Evolutionary conservation across 2,113 vertebrate genomes (phyloP).

Genomic region (Heterotis niloticus): DNA sequence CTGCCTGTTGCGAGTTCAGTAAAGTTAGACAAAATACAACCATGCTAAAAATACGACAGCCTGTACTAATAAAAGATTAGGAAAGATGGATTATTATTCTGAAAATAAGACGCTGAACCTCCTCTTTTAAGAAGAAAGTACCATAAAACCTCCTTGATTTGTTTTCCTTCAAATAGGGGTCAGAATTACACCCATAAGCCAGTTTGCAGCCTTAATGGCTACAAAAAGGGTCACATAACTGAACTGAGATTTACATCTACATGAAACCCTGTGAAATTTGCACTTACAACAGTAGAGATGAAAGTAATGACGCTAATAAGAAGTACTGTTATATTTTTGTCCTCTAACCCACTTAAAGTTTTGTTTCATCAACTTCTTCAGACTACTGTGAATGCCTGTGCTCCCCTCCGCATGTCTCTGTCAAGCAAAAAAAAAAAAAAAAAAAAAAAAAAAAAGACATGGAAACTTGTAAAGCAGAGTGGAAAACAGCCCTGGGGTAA

Average conservation of each 20-base stretch:
- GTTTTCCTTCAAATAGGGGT: neutral
- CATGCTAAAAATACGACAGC: too few relatives aligned
- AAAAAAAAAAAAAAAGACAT: constrained; percentile 5
- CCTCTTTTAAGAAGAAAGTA: neutral
- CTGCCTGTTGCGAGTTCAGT: too few relatives aligned
- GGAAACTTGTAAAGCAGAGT: constrained; percentile 44
- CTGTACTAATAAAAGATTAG: too few relatives aligned
- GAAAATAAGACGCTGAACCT: too few relatives aligned
- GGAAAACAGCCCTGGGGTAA: constrained; percentile 31
- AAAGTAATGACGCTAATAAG: constrained; percentile 29
- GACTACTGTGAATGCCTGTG: constrained; percentile 30
- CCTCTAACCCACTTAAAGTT: constrained; percentile 27
- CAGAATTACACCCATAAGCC: neutral
- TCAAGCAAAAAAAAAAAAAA: constrained; percentile 29
- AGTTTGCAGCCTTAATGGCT: neutral
- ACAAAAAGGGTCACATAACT: neutral
- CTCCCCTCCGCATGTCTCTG: constrained; percentile 28
- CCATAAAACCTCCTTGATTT: neutral
- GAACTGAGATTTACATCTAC: neutral
- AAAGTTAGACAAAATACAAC: too few relatives aligned
- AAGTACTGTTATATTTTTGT: constrained; percentile 28
- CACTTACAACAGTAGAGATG: constrained; percentile 39
- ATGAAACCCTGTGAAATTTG: constrained; percentile 36
- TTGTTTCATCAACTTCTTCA: constrained; percentile 32
- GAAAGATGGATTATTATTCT: too few relatives aligned